Evolutionary conservation across 2,888 invertebrate species (phyloP).

Genomic region (Scelioninae gen. 1): DNA sequence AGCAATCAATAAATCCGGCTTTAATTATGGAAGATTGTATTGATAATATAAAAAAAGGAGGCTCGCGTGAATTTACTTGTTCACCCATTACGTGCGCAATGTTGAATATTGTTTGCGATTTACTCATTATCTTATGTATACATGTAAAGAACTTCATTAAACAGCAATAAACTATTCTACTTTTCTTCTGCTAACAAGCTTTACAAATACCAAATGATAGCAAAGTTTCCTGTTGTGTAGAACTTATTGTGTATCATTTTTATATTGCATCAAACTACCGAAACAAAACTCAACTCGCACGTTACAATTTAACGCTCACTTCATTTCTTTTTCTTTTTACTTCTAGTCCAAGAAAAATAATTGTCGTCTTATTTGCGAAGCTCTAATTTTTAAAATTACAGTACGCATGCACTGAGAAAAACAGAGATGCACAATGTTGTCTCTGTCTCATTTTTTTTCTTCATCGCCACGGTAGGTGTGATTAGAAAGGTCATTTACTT

Average conservation of each 20-base stretch:
- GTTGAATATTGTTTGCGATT: conserved; percentile 51
- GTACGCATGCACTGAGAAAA: conserved; percentile 28
- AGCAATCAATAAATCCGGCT: conserved; percentile 54
- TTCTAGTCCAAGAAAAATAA: background rate
- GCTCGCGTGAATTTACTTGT: conserved; percentile 42
- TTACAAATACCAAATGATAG: conserved; percentile 24
- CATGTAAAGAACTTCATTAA: conserved; percentile 61
- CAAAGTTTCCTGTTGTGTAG: conserved; percentile 33
- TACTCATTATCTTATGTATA: conserved; percentile 64
- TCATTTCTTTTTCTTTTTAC: background rate
- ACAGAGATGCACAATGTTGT: conserved; percentile 49
- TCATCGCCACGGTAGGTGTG: conserved; percentile 50
- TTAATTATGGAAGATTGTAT: conserved; percentile 55
- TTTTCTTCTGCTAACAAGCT: conserved; percentile 61
- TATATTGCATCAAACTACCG: conserved; percentile 13
- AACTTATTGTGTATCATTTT: conserved; percentile 16
- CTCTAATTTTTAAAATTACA: conserved; percentile 49
- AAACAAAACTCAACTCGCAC: background rate
- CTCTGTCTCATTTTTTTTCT: background rate
- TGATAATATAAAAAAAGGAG: conserved; percentile 32
- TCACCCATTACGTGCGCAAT: conserved; percentile 44
- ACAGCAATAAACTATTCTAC: conserved; percentile 57
- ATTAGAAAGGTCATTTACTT: conserved; percentile 67
- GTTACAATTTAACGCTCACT: conserved; percentile 34
- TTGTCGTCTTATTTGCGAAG: conserved; percentile 6